Conservation (phyloP, 1,140 invertebrate species). For the Sipha flava region DNA sequence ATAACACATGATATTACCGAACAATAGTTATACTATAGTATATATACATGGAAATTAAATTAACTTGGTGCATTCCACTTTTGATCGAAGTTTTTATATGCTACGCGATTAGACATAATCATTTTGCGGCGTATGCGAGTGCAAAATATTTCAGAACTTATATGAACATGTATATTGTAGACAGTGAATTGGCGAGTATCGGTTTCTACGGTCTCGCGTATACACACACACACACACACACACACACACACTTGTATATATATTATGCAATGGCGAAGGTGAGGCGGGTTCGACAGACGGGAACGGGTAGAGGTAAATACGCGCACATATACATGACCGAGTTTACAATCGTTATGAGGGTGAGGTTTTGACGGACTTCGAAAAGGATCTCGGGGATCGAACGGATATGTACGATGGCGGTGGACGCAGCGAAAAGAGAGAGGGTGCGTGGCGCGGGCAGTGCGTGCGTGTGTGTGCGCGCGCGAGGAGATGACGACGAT, state of each 20-base stretch:
- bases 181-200: background rate
- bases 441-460: background rate
- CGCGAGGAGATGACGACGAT: background rate
- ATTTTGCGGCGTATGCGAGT: too few species aligned
- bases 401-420: background rate
- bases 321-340: background rate
- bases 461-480: background rate
- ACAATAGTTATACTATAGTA: too few species aligned
- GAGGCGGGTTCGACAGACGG: background rate
- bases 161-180: too few species aligned
- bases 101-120: too few species aligned
- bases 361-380: conserved; percentile 23
- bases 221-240: too few species aligned
- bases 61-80: too few species aligned
- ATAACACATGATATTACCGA: too few species aligned
- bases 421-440: background rate
- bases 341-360: conserved; percentile 17
- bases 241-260: background rate
- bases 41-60: too few species aligned
- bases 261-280: background rate
- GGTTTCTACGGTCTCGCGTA: background rate
- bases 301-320: background rate
- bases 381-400: background rate
- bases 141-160: too few species aligned
- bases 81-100: too few species aligned